Percentiles rank a stretch among this genome's conserved stretches.
These are phyloP conservation scores for Drosophila demipolita DNA, from an alignment of 2,888 invertebrate genomes.

Conservation along the genomic window DNA sequence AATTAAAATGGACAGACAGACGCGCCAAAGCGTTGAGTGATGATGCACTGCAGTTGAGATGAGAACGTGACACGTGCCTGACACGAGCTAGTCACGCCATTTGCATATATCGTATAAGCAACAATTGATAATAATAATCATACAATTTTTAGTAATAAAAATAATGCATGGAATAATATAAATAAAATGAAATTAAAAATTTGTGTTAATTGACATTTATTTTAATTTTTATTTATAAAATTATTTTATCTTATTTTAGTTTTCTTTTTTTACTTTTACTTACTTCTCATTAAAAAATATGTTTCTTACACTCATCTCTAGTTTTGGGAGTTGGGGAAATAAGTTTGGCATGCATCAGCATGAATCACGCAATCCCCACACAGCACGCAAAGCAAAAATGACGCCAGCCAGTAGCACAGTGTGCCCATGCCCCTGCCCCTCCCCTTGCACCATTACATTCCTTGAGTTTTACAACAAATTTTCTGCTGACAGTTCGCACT, in stretches of 20 bases:
- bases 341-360: conserved; percentile 44
- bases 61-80: background rate
- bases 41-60: conserved; percentile 31
- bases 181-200: too few species aligned
- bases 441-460: background rate
- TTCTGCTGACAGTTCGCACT: conserved; percentile 59
- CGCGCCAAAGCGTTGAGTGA: conserved; percentile 54
- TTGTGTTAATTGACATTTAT: background rate
- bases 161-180: too few species aligned
- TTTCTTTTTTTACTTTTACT: background rate
- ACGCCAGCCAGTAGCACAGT: conserved; percentile 54
- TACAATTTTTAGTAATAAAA: too few species aligned
- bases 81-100: background rate
- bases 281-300: background rate
- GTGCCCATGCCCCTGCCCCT: background rate
- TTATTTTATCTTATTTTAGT: background rate
- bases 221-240: background rate
- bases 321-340: conserved; percentile 36
- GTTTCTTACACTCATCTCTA: background rate
- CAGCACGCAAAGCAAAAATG: conserved; percentile 61
- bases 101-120: background rate
- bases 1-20: conserved; percentile 69
- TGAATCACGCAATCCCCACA: conserved; percentile 67
- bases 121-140: background rate
- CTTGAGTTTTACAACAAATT: conserved; percentile 15